These are phyloP conservation scores for Gymnocypris eckloni DNA, from an alignment of 2,797 vertebrate genomes.

Conservation along the genomic window DNA sequence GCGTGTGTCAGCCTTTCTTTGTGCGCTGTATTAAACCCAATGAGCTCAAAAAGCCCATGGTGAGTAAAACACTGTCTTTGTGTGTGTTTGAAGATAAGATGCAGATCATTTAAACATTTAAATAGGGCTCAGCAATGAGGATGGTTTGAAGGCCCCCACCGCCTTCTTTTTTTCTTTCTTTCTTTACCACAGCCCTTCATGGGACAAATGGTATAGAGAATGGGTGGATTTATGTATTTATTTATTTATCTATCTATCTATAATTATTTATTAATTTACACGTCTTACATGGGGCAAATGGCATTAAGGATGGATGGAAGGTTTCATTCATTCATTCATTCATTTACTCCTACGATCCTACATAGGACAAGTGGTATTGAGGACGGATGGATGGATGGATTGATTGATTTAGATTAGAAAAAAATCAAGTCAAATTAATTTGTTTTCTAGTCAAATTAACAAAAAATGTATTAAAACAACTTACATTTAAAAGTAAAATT, in stretches of 20 bases:
- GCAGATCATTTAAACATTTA: neutral
- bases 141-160: neutral
- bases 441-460: neutral
- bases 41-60: slow-evolving; percentile 95
- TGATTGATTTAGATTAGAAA: neutral
- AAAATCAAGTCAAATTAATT: neutral
- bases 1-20: slow-evolving; percentile 95
- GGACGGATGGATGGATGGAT: neutral
- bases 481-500: too few relatives aligned
- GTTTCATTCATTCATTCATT: neutral
- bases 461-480: neutral
- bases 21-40: slow-evolving; percentile 98
- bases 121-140: neutral
- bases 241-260: neutral
- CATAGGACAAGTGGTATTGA: neutral
- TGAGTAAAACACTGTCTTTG: slow-evolving; percentile 70
- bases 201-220: neutral
- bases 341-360: neutral
- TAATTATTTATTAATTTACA: neutral
- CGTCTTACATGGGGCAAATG: neutral
- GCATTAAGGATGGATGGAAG: neutral
- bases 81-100: neutral
- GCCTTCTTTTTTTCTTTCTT: neutral
- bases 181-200: neutral
- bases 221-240: neutral